Percentiles rank a stretch among this genome's conserved stretches.
These are phyloP conservation scores for Haemorhous mexicanus DNA, from an alignment of 2,113 vertebrate species.

Conservation along the genomic window DNA sequence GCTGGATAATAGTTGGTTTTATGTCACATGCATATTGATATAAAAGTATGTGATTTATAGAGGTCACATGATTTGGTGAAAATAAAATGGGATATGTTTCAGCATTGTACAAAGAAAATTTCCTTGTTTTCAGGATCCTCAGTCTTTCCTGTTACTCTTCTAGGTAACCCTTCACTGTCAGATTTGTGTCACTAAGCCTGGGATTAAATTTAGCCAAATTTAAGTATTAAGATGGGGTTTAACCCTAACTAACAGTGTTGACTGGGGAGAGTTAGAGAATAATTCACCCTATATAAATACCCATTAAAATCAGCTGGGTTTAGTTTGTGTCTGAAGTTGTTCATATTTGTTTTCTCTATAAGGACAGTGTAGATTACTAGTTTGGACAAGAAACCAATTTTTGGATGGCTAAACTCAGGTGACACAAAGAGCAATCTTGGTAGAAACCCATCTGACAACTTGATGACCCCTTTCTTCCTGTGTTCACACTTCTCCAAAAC, in stretches of 20 bases:
- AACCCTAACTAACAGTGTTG: accelerated
- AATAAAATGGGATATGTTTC: neutral
- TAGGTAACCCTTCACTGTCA: neutral
- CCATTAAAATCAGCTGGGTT: neutral
- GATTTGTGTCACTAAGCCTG: neutral
- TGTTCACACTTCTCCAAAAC: neutral
- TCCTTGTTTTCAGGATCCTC: neutral
- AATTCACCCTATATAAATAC: accelerated
- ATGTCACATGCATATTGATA: too few species aligned
- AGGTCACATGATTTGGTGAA: neutral
- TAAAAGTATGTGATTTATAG: neutral
- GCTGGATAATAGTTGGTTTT: neutral
- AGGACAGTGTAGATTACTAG: neutral
- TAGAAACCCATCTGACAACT: accelerated
- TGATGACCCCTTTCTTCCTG: accelerated
- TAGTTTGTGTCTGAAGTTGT: neutral
- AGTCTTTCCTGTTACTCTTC: neutral
- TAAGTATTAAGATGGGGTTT: accelerated
- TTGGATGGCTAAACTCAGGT: neutral
- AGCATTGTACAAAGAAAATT: neutral
- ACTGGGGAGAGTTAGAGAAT: neutral
- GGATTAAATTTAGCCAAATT: neutral
- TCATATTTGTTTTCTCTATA: neutral
- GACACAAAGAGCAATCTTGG: neutral
- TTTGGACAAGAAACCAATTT: neutral